Conservation (phyloP, 2,888 invertebrate species). For the Phrixothrix hirtus region DNA sequence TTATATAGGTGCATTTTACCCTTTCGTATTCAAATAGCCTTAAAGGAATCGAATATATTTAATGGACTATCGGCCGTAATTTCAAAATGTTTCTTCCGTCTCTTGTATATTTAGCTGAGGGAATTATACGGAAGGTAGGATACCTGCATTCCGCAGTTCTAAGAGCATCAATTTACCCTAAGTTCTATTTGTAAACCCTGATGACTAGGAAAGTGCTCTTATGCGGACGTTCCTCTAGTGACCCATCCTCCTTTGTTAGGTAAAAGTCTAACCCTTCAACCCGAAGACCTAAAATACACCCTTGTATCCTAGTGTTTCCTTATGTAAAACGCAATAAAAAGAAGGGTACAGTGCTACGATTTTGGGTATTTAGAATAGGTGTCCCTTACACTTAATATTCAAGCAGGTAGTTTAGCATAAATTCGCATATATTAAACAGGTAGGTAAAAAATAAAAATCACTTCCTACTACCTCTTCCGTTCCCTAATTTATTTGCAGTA, state of each 20-base stretch:
- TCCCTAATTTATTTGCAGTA: slow-evolving; percentile 37
- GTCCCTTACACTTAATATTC: slow-evolving; percentile 59
- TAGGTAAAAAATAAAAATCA: slow-evolving; percentile 52
- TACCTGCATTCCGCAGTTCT: slow-evolving; percentile 14
- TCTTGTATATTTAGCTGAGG: slow-evolving; percentile 26
- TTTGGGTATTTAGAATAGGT: slow-evolving; percentile 53
- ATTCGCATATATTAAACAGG: slow-evolving; percentile 58
- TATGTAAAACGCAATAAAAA: slow-evolving; percentile 32
- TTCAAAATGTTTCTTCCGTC: slow-evolving; percentile 33
- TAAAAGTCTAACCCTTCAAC: slow-evolving; percentile 34
- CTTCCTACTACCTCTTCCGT: slow-evolving; percentile 44
- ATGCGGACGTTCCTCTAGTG: slow-evolving; percentile 28
- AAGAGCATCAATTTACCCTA: slow-evolving; percentile 9
- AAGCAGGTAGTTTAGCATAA: slow-evolving; percentile 57
- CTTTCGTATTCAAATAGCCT: slow-evolving; percentile 55
- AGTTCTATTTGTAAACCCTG: slow-evolving; percentile 22
- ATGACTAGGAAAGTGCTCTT: slow-evolving; percentile 24
- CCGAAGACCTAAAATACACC: slow-evolving; percentile 26
- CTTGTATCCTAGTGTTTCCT: slow-evolving; percentile 28
- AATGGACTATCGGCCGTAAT: slow-evolving; percentile 55
- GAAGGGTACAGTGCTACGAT: slow-evolving; percentile 37
- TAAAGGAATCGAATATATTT: slow-evolving; percentile 55
- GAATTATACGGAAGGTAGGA: slow-evolving; percentile 16
- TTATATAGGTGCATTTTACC: slow-evolving; percentile 52
- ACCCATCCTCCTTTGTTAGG: slow-evolving; percentile 38